Evolutionary conservation across 1,140 invertebrate species (phyloP), one percentile per base, ranked within the genome.

Genomic region (Drosophila kanapiae): DNA sequence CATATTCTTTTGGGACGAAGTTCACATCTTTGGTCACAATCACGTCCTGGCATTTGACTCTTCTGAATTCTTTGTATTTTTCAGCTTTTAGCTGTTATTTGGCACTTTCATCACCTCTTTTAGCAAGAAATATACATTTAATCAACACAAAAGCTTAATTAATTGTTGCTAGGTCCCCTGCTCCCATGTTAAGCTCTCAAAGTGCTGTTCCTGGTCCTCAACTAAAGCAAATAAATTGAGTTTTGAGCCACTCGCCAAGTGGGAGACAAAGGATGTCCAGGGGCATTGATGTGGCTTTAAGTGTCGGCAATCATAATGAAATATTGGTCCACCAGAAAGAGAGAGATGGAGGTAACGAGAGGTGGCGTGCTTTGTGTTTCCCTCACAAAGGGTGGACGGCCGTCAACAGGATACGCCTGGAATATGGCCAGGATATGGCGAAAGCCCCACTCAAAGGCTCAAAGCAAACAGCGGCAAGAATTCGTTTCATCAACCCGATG

Each of bases 231-330:
- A 87, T 88, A 87, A 87, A 87, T 87, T 84, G 85, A 87, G 85
- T 84, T 88, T 80, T 88, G 68, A 84, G 78, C 67, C 68, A 53
- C 53, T 59, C 42, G 68, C 51, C 67, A 63, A 48, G 54, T n/a
- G 27, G 35, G 42, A 79, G 75, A 79, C 67, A 79, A 78, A 79
- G 67, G 75, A 56, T 56, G 35, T 13, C 53, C 53, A 62, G 65
- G 29, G 43, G 64, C 80, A 72, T 88, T 87, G 67, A 88, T 81
- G 79, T 82, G 75, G 67, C 84, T 88, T 80, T 82, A 63, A 68
- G 72, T 88, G 83, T 74, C 72, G 67, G 84, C 84, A 74, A 83
- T 87, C 84, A 87, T 83, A 87, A 88, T 87, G 84, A 87, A 87
- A 87, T 88, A 87, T 87, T 82, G 67, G 49, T 23, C 23, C 53